These are phyloP conservation scores for Turritopsis rubra DNA, from an alignment of 30 jellyfish, hydroid and myxozoan genomes.

Conservation along the genomic window DNA sequence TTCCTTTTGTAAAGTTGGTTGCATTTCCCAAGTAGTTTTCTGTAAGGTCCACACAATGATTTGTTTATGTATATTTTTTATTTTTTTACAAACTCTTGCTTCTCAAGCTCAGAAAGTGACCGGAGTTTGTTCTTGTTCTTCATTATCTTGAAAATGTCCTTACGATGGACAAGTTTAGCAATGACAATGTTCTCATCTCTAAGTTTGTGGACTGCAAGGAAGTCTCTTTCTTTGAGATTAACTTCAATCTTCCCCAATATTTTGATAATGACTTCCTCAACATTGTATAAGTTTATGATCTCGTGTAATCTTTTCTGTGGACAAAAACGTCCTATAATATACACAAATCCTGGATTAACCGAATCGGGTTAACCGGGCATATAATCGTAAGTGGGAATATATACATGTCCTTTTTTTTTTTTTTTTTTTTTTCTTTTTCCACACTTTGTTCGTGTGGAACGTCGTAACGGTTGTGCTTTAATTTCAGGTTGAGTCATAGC, in stretches of 20 bases:
- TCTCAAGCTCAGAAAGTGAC: neutral
- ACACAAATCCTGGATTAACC: too few species aligned
- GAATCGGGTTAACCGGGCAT: too few species aligned
- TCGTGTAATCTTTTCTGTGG: too few species aligned
- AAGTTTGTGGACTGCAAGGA: constrained; percentile 19
- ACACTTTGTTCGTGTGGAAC: too few species aligned
- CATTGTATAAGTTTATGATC: too few species aligned
- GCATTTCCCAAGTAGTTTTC: constrained; percentile 4
- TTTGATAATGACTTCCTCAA: too few species aligned
- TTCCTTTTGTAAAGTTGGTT: neutral
- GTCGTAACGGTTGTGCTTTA: too few species aligned
- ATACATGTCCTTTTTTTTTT: too few species aligned
- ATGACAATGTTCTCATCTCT: constrained; percentile 13
- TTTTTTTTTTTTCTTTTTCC: too few species aligned
- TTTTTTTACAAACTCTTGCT: neutral
- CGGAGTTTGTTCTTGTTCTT: neutral
- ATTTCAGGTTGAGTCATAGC: too few species aligned
- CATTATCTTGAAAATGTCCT: neutral
- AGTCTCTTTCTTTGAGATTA: constrained; percentile 1
- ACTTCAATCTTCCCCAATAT: neutral
- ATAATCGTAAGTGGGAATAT: too few species aligned
- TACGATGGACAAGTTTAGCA: constrained; percentile 2
- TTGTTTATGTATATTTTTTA: neutral
- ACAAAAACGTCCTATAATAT: too few species aligned
- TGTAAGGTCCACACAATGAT: constrained; percentile 7